Conservation (phyloP, 1,140 invertebrate species). For the Saccostrea glomerata region DNA sequence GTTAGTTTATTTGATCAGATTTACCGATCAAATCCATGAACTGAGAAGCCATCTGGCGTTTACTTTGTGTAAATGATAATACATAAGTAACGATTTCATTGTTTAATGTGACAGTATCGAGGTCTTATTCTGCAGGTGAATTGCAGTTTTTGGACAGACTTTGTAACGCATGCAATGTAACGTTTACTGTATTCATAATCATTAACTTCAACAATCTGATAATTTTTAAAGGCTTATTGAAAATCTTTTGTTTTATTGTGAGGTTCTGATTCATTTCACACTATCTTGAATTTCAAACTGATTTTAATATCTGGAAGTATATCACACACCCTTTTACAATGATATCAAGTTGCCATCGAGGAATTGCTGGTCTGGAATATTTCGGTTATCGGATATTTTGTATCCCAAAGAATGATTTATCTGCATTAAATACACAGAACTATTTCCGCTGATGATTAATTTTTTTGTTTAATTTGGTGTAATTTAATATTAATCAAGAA, state of each 20-base stretch:
- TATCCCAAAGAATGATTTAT: conserved; percentile 15
- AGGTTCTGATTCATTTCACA: conserved; percentile 23
- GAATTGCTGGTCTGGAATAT: background rate
- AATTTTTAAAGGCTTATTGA: background rate
- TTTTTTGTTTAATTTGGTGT: too few relatives aligned
- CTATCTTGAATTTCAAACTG: conserved; percentile 10
- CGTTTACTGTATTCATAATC: background rate
- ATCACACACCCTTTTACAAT: background rate
- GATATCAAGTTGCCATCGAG: background rate
- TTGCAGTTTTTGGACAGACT: background rate
- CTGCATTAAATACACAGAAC: background rate
- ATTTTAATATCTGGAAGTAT: background rate
- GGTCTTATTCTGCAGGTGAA: background rate
- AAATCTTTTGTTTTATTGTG: background rate
- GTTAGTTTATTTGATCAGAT: background rate
- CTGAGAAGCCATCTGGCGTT: conserved; percentile 5
- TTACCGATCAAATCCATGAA: conserved; percentile 16
- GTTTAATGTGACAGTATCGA: background rate
- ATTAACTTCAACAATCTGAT: background rate
- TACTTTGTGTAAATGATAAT: background rate
- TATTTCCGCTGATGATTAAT: conserved; percentile 24
- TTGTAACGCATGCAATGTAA: background rate
- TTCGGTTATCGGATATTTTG: conserved; percentile 22
- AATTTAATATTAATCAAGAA: too few relatives aligned
- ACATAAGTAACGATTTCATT: conserved; percentile 29